A percentile compares a stretch with the other conserved stretches of the same genome.
Evolutionary conservation across 2,113 vertebrate genomes (phyloP).

Genomic region (Aegotheles bennettii): DNA sequence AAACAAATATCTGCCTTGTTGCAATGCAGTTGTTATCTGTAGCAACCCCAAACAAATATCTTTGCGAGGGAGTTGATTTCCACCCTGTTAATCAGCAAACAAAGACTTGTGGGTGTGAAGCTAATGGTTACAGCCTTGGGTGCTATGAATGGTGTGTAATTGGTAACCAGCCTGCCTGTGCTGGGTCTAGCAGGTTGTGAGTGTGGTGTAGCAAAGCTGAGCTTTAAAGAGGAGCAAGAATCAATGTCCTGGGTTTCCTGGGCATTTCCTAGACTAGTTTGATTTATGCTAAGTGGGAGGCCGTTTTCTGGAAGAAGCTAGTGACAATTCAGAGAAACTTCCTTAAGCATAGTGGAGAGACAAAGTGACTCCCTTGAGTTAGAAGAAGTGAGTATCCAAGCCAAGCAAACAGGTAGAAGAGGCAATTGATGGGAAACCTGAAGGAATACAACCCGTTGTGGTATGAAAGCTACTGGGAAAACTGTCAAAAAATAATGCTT

Average conservation of each 20-base stretch:
- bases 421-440: neutral
- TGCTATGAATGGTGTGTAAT: neutral
- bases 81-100: constrained; percentile 10
- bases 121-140: neutral
- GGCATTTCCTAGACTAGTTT: neutral
- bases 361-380: neutral
- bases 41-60: constrained; percentile 23
- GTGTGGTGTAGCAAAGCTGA: neutral
- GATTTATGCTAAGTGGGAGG: neutral
- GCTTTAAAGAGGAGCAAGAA: neutral
- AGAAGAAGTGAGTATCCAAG: neutral
- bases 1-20: constrained; percentile 29
- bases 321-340: neutral
- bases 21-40: constrained; percentile 6
- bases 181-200: neutral
- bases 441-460: neutral
- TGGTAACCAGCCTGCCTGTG: fast-evolving
- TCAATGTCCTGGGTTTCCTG: neutral
- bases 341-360: neutral
- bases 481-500: neutral
- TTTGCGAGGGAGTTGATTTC: neutral
- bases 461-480: neutral
- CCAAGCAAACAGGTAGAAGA: neutral
- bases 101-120: constrained; percentile 11
- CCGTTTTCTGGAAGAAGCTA: neutral